A percentile compares a stretch with the other conserved stretches of the same genome.
phyloP scores from a whole-genome alignment of 2,113 vertebrate genomes.

The Halcyon malimbica region DNA sequence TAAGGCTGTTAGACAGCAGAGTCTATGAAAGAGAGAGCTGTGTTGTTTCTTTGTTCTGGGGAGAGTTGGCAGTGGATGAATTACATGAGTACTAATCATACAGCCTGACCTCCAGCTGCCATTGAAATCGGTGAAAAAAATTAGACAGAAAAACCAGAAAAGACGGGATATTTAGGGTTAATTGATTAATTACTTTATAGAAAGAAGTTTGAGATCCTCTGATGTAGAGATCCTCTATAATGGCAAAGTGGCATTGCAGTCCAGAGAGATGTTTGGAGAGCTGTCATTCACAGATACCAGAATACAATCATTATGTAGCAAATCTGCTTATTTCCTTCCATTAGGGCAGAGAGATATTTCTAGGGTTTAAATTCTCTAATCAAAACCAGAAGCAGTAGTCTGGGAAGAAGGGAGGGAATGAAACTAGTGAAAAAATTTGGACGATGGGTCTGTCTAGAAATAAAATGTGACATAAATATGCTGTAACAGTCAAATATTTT shows the following conservation, averaged over 20 bases:
- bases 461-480: background rate
- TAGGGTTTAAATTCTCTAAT: background rate
- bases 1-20: background rate
- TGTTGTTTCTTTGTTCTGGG: background rate
- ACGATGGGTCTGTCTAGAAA: background rate
- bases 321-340: background rate
- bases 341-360: background rate
- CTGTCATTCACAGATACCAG: background rate
- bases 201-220: background rate
- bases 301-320: background rate
- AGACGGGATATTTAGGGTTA: background rate
- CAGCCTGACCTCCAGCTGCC: background rate
- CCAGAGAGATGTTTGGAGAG: background rate
- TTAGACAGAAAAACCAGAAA: background rate
- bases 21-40: background rate
- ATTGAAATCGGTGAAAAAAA: constrained; percentile 6
- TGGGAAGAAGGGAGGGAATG: background rate
- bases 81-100: background rate
- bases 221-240: background rate
- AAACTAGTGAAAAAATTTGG: background rate
- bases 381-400: background rate
- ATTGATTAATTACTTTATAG: background rate
- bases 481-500: background rate
- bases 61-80: background rate
- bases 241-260: background rate